A percentile compares a stretch with the other conserved stretches of the same genome.
phyloP scores from a whole-genome alignment of 1,140 invertebrate species.

The Trypoxylus dichotomus region DNA sequence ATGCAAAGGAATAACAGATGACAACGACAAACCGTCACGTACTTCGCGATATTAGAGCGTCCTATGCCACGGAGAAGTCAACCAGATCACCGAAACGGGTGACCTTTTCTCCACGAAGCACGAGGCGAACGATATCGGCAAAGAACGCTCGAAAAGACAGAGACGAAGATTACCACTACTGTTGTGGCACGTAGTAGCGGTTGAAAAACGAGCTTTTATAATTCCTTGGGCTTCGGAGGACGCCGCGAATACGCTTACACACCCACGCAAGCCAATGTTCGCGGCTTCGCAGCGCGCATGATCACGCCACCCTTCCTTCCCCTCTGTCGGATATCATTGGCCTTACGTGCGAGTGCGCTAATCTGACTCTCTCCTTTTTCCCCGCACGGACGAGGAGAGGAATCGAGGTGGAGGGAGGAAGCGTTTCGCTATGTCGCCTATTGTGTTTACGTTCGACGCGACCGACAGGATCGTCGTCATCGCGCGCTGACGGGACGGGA shows the following conservation, averaged over 20 bases:
- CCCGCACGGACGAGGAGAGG: not conserved
- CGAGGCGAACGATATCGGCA: not conserved
- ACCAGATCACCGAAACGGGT: constrained; percentile 1
- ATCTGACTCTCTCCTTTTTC: not conserved
- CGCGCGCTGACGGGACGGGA: not conserved
- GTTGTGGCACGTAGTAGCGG: not conserved
- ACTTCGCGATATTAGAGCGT: not conserved
- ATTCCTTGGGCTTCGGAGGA: not conserved
- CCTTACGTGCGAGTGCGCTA: constrained; percentile 22
- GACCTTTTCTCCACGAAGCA: not conserved
- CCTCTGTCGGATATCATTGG: constrained; percentile 20
- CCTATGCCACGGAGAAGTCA: not conserved
- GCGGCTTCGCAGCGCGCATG: not conserved
- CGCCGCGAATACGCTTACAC: constrained; percentile 9
- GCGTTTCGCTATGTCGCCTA: constrained; percentile 7
- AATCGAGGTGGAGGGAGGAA: constrained; percentile 2
- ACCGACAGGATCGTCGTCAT: not conserved
- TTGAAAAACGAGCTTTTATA: not conserved
- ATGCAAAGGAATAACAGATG: too few species aligned
- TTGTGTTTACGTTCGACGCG: not conserved
- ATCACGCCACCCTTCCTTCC: constrained; percentile 17
- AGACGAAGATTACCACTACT: not conserved
- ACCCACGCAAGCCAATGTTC: constrained; percentile 22
- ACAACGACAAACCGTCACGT: not conserved
- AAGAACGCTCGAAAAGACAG: not conserved